Evolutionary conservation across 2,113 vertebrate species (phyloP), one percentile per base, ranked within the genome.

Genomic region (Actenoides lindsayi): DNA sequence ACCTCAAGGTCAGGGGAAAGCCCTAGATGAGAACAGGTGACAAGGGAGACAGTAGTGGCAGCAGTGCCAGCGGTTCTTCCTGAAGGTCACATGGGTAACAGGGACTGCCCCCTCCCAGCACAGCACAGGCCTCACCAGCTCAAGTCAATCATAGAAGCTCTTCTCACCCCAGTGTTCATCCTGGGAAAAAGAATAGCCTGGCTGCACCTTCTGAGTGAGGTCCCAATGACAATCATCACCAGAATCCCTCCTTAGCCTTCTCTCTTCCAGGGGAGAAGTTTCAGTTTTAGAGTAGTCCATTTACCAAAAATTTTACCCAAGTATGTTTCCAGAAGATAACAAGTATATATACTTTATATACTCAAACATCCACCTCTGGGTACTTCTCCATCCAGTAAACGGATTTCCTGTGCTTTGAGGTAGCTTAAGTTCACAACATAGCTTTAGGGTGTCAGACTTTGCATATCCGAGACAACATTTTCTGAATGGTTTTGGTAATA

Each of bases 21-120:
- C 16, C 51, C 64, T 18, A 10, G 65, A 71, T 25, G 69, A 56
- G 42, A 94, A 56, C 3, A 0, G 0, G 71, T 25, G 83, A 90
- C 51, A 75, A 77, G 68, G 25, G 68, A 73, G 75, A 92, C 23
- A 62, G 77, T 3, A 31, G 90, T 20, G 54, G 81, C 3, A 24
- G 33, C 60, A 75, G 53, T 0, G 2, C 42, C 3, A 0, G n/a
- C 0, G 0, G 71, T 11, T 91, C 62, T 48, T 91, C 57, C 77
- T n/a, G 77, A 96, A 78, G 77, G 93, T 94, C 93, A 79, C 16
- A 57, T 0, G 2, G 5, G 27, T 23, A 23, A 81, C 7, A 0
- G 27, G 33, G 33, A 81, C 62, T 64, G 39, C 12, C 28, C 42
- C 44, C 44, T 83, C 71, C 18, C 73, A 71, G 80, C 3, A 6